Conservation (phyloP, 2,113 vertebrate genomes). For the Sander vitreus region DNA sequence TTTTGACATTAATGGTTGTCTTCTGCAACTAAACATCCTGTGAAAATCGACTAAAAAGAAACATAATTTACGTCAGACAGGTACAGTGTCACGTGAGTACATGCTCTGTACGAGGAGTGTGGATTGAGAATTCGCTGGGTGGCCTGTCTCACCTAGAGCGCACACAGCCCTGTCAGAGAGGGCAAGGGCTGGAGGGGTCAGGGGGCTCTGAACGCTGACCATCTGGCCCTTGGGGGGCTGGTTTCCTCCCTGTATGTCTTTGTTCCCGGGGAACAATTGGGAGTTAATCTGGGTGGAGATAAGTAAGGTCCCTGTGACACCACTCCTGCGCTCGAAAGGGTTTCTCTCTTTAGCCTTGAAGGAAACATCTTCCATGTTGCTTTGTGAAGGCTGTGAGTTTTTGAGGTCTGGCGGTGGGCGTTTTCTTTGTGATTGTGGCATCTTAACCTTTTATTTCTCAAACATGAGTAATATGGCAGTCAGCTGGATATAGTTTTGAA, state of each 20-base stretch:
- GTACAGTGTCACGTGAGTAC: slow-evolving; percentile 16
- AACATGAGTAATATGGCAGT: neutral
- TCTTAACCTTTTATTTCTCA: neutral
- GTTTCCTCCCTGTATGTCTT: slow-evolving; percentile 92
- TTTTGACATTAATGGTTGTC: neutral
- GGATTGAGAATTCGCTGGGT: slow-evolving; percentile 67
- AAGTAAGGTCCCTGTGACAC: slow-evolving; percentile 83
- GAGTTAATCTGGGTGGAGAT: slow-evolving; percentile 91
- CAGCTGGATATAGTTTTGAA: neutral
- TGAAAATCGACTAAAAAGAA: neutral
- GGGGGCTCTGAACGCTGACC: slow-evolving; percentile 90
- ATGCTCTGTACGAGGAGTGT: neutral
- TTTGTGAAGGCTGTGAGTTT: slow-evolving; percentile 29
- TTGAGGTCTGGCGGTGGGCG: neutral
- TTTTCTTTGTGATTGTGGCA: slow-evolving; percentile 4
- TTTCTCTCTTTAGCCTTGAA: slow-evolving; percentile 72
- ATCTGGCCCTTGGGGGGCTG: slow-evolving; percentile 91
- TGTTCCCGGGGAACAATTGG: slow-evolving; percentile 94
- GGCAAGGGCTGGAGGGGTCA: slow-evolving; percentile 83
- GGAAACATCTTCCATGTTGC: slow-evolving; percentile 73
- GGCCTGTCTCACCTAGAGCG: slow-evolving; percentile 70
- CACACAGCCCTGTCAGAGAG: slow-evolving; percentile 66
- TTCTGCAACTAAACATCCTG: neutral
- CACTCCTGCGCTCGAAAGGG: slow-evolving; percentile 66
- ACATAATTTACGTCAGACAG: neutral